Evolutionary conservation across 2,113 vertebrate genomes (phyloP), one percentile per base, ranked within the genome.

Genomic region (Cololabis saira): DNA sequence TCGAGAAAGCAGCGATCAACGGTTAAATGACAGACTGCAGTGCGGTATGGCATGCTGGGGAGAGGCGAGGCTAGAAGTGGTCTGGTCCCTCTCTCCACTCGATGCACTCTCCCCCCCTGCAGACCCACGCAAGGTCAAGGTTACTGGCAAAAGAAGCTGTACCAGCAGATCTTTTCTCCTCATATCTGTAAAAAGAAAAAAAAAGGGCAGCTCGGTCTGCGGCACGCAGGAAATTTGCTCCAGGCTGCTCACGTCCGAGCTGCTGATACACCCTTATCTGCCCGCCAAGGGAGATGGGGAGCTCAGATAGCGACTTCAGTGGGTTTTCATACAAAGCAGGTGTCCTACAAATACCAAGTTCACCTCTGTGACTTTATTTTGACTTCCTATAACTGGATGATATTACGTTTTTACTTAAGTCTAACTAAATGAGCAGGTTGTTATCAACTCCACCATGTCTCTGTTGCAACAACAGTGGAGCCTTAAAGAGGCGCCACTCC

Each of bases 1-100:
- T 88, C 79, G 78, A 65, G 78, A 78, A 76, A 65, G 76, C 67
- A 72, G 53, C 63, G 82, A 90, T 87, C 86, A 76, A 67, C 86
- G 56, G 24, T 49, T 33, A 75, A 66, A 72, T 78, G 65, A 74
- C 61, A 43, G 50, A 71, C 56, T 63, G 75, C 64, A 75, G 19
- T 69, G 80, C 64, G 64, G 67, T 45, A 33, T 3, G 13, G 42
- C 22, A 58, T 15, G 61, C 76, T 64, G 59, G 58, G 49, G 40
- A 48, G 76, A 59, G 57, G 40, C 24, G 51, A 15, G 60, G 60
- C 73, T 70, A 33, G 56, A 21, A 76, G 55, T 6, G 57, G 80
- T 65, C 24, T 2, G 50, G 40, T 49, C 66, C 37, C 21, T 73
- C 71, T 41, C 61, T 70, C 61, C 27, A 67, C 67, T 50, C 51